Evolutionary conservation across 2,797 vertebrate species (phyloP).

Genomic region (Danio choprae): DNA sequence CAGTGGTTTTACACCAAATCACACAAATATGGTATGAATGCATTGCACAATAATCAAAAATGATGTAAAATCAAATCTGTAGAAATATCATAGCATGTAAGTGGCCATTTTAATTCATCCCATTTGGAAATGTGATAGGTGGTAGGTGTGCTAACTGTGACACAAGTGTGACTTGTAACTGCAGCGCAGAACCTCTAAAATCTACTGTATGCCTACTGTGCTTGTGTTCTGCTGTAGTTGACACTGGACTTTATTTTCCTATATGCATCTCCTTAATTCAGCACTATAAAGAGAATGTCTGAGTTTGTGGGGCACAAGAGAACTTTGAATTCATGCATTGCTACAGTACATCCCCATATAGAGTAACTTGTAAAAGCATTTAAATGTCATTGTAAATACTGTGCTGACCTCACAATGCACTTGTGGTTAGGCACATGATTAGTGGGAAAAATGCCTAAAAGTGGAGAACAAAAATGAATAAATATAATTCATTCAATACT

Average conservation of each 20-base stretch:
- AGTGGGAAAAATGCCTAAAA: not conserved
- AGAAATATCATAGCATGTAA: constrained; percentile 1
- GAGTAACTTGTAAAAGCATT: constrained; percentile 4
- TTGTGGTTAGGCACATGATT: not conserved
- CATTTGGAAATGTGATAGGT: not conserved
- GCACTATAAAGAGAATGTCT: constrained; percentile 7
- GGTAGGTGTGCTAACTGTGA: not conserved
- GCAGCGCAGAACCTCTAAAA: constrained; percentile 3
- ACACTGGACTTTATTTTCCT: not conserved
- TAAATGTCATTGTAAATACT: not conserved
- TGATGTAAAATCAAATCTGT: not conserved
- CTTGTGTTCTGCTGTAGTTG: constrained; percentile 3
- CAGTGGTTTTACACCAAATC: not conserved
- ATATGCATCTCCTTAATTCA: constrained; percentile 18
- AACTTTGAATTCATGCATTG: constrained; percentile 19
- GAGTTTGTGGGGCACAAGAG: not conserved
- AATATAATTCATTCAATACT: not conserved
- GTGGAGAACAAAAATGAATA: not conserved
- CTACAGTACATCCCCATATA: not conserved
- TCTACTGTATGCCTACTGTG: constrained; percentile 17
- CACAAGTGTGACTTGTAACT: constrained; percentile 3
- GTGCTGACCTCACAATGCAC: not conserved
- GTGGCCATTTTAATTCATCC: not conserved
- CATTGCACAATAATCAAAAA: constrained; percentile 4
- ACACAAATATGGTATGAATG: constrained; percentile 13